A percentile compares a stretch with the other conserved stretches of the same genome.
phyloP scores from a whole-genome alignment of 2,113 vertebrate species.

The Amblyopsis rosae region DNA sequence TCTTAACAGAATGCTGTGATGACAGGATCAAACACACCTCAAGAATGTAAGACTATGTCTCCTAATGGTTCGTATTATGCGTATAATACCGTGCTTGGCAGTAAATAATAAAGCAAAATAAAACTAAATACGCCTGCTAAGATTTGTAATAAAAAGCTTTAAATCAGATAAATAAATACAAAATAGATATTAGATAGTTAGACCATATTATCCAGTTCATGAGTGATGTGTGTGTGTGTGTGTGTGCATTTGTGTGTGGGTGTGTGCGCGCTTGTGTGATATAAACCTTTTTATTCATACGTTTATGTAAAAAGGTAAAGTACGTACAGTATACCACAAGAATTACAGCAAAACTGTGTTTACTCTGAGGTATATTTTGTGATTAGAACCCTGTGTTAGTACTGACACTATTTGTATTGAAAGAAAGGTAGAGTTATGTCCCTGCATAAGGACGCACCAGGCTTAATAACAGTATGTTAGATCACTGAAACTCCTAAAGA shows the following conservation, averaged over 20 bases:
- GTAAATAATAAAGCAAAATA: conserved; percentile 51
- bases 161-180: conserved; percentile 27
- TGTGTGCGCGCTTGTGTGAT: conserved; percentile 26
- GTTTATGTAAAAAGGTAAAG: conserved; percentile 71
- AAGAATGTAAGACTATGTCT: conserved; percentile 48
- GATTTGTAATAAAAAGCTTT: conserved; percentile 52
- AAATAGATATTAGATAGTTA: conserved; percentile 31
- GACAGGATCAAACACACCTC: conserved; percentile 35
- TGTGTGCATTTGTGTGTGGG: background rate
- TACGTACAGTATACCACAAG: conserved; percentile 75
- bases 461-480: conserved; percentile 73
- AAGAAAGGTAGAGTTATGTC: conserved; percentile 71
- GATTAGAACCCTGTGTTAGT: conserved; percentile 80
- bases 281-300: conserved; percentile 65
- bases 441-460: conserved; percentile 65
- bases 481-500: conserved; percentile 71
- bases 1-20: conserved; percentile 26
- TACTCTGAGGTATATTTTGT: conserved; percentile 83
- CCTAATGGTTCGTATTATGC: conserved; percentile 46
- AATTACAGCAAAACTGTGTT: conserved; percentile 76
- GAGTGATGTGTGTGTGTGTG: conserved; percentile 47
- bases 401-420: conserved; percentile 77
- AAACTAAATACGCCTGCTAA: conserved; percentile 50
- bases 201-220: conserved; percentile 58
- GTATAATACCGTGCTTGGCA: conserved; percentile 53